phyloP scores from a whole-genome alignment of 2,888 invertebrate genomes.

The Urechis unicinctus region DNA sequence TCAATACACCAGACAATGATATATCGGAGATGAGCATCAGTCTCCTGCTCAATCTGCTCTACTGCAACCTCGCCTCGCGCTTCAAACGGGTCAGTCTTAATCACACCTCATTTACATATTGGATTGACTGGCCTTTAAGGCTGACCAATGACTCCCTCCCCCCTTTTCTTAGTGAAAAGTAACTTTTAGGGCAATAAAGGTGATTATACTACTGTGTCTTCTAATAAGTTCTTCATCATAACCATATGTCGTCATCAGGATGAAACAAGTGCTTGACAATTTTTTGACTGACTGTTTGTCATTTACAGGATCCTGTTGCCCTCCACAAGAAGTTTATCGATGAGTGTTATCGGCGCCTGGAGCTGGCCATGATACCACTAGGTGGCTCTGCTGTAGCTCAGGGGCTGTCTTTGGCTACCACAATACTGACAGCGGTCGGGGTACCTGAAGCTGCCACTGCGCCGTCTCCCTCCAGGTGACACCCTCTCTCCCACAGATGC shows the following conservation, averaged over 20 bases:
- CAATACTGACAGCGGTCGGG: constrained; percentile 47
- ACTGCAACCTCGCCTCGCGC: constrained; percentile 46
- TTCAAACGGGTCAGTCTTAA: constrained; percentile 26
- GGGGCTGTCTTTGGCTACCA: constrained; percentile 47
- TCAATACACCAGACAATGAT: constrained; percentile 49
- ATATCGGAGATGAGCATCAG: constrained; percentile 51
- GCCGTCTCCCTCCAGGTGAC: constrained; percentile 47
- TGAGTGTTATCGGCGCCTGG: constrained; percentile 52
- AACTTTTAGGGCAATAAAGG: no score
- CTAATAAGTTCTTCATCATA: no score
- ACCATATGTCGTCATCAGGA: no score
- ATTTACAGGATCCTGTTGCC: constrained; percentile 43
- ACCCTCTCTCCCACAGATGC: no score
- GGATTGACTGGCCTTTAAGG: no score
- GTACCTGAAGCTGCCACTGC: constrained; percentile 48
- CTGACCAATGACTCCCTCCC: no score
- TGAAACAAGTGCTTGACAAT: no score
- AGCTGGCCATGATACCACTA: constrained; percentile 45
- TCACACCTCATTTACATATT: no score
- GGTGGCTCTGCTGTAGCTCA: constrained; percentile 45
- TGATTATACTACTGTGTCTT: no score
- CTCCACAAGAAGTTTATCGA: constrained; percentile 53
- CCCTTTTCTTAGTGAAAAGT: no score
- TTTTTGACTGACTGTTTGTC: no score
- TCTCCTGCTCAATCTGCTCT: constrained; percentile 49